A percentile compares a stretch with the other conserved stretches of the same genome.
These are phyloP conservation scores for Drosophila fungiperda DNA, from an alignment of 2,888 invertebrate species.

Conservation along the genomic window DNA sequence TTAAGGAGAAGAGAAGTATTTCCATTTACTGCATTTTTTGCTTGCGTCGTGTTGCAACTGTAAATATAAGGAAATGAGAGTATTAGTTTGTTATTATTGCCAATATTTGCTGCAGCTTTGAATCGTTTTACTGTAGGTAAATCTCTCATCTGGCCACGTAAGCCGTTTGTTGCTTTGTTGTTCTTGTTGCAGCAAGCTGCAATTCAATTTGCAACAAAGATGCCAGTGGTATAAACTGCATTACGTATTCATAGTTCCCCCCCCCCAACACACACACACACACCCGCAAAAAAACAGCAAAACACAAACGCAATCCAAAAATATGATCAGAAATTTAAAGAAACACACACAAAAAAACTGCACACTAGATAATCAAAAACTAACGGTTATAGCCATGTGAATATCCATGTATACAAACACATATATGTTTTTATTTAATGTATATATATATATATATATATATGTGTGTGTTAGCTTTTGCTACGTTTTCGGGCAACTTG, in stretches of 20 bases:
- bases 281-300: slow-evolving; percentile 16
- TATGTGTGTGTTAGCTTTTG: slow-evolving; percentile 29
- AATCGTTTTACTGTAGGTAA: slow-evolving; percentile 24
- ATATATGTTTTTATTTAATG: slow-evolving; percentile 10
- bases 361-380: slow-evolving; percentile 34
- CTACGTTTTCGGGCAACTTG: slow-evolving; percentile 64
- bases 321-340: slow-evolving; percentile 18
- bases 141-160: slow-evolving; percentile 69
- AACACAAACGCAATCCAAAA: slow-evolving; percentile 23
- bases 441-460: slow-evolving; percentile 11
- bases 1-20: not conserved
- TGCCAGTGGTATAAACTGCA: slow-evolving; percentile 27
- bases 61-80: slow-evolving; percentile 10
- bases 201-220: slow-evolving; percentile 76
- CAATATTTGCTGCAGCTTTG: not conserved
- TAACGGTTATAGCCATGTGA: slow-evolving; percentile 26
- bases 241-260: slow-evolving; percentile 53
- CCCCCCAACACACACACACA: not conserved
- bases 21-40: not conserved
- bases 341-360: slow-evolving; percentile 9
- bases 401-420: slow-evolving; percentile 17
- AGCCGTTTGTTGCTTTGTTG: slow-evolving; percentile 39
- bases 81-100: not conserved
- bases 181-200: slow-evolving; percentile 34
- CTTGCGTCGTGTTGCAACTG: slow-evolving; percentile 23